phyloP scores from a whole-genome alignment of 2,113 vertebrate genomes.

The Brachypodius melanocephalos region DNA sequence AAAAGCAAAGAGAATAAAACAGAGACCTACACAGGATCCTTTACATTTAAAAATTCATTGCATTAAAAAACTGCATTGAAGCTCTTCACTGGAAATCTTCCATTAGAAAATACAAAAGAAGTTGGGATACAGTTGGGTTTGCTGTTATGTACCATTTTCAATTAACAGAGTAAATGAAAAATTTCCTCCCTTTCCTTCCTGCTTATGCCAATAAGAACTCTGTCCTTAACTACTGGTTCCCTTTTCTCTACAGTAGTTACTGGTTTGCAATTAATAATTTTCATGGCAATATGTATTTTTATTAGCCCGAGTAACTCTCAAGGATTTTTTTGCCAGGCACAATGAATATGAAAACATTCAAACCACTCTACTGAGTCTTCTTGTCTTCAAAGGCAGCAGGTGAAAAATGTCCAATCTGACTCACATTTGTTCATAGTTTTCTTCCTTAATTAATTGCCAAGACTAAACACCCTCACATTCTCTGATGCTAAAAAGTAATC shows the following conservation, averaged over 20 bases:
- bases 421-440: not conserved
- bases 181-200: not conserved
- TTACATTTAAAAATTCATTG: not conserved
- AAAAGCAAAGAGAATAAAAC: not conserved
- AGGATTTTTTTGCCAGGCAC: not conserved
- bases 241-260: not conserved
- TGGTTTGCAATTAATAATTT: not conserved
- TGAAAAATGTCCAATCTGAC: not conserved
- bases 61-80: not conserved
- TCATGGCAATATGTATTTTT: not conserved
- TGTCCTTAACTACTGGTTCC: not conserved
- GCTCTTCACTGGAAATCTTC: not conserved
- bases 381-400: not conserved
- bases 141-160: not conserved
- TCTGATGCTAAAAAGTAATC: not conserved
- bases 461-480: not conserved
- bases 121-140: not conserved
- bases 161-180: not conserved
- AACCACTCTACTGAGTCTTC: not conserved
- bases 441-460: not conserved
- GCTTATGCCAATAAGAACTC: not conserved
- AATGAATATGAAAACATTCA: not conserved
- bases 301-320: not conserved
- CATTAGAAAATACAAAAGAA: not conserved
- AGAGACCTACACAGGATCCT: not conserved